phyloP scores from a whole-genome alignment of 1,140 invertebrate species.

The Holcopasites calliopsidis region DNA sequence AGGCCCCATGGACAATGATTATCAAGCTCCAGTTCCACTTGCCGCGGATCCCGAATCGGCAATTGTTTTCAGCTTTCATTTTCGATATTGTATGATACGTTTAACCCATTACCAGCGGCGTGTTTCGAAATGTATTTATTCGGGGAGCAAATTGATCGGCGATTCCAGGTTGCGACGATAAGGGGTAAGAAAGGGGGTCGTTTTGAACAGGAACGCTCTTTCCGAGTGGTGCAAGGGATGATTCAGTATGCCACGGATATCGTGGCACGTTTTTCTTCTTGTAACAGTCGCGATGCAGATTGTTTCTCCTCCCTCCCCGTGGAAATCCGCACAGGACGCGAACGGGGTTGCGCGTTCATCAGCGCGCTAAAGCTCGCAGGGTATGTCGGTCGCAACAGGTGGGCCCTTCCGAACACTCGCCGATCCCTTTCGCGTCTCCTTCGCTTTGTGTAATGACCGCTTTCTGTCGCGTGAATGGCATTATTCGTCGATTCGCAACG shows the following conservation, averaged over 20 bases:
- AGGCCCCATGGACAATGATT: conserved; percentile 5
- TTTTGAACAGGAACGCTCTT: too few relatives aligned
- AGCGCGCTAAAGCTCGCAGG: conserved; percentile 9
- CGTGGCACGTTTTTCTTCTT: too few relatives aligned
- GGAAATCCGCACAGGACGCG: not conserved
- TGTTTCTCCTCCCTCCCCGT: not conserved
- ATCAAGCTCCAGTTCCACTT: too few relatives aligned
- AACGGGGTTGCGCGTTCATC: conserved; percentile 35
- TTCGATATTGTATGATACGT: too few relatives aligned
- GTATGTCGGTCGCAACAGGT: conserved; percentile 71
- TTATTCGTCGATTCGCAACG: conserved; percentile 11
- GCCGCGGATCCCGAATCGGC: conserved; percentile 1
- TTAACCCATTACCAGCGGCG: too few relatives aligned
- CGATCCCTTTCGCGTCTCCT: conserved; percentile 56
- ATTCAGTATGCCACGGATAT: too few relatives aligned
- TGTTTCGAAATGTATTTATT: too few relatives aligned
- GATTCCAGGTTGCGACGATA: too few relatives aligned
- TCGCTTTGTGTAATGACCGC: conserved; percentile 64
- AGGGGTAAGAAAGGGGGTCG: too few relatives aligned
- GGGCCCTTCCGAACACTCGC: conserved; percentile 66
- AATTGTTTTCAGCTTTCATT: not conserved
- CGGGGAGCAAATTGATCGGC: too few relatives aligned
- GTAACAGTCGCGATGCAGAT: conserved; percentile 2
- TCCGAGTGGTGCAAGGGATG: too few relatives aligned
- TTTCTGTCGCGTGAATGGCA: conserved; percentile 38